These are phyloP conservation scores for Gambelia wislizenii DNA, from an alignment of 2,797 vertebrate species.

Conservation along the genomic window DNA sequence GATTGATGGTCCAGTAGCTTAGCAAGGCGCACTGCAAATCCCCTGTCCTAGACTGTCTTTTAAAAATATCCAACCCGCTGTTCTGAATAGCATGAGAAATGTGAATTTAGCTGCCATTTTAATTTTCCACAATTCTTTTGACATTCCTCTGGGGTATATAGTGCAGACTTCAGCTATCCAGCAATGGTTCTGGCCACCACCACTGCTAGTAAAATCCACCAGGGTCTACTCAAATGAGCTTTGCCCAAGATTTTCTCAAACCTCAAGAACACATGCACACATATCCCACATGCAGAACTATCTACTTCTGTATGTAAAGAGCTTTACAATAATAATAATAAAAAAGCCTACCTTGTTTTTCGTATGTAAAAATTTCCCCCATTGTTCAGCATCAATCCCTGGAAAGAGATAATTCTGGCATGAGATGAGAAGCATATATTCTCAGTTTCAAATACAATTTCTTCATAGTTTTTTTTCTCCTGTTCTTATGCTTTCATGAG, in stretches of 20 bases:
- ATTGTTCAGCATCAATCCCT: slow-evolving; percentile 96
- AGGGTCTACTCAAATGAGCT: neutral
- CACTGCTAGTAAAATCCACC: too few species aligned
- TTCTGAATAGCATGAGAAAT: too few species aligned
- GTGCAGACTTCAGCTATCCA: neutral
- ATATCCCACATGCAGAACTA: neutral
- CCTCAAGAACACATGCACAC: neutral
- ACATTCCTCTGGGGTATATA: neutral
- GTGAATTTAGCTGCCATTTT: too few species aligned
- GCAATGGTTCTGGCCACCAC: neutral
- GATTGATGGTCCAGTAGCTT: too few species aligned
- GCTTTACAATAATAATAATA: neutral
- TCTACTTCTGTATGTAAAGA: neutral
- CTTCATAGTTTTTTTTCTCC: neutral
- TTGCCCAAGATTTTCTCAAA: neutral
- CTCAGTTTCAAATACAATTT: slow-evolving; percentile 9
- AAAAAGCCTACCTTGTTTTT: slow-evolving; percentile 92
- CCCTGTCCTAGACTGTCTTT: neutral
- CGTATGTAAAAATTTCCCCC: slow-evolving; percentile 99
- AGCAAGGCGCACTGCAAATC: neutral
- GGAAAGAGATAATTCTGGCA: slow-evolving; percentile 70
- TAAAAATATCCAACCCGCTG: too few species aligned
- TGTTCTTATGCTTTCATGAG: slow-evolving; percentile 1
- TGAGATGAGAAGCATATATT: slow-evolving; percentile 14
- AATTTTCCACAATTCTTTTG: too few species aligned